Conservation (phyloP, 2,888 invertebrate species). For the Plagodis pulveraria region DNA sequence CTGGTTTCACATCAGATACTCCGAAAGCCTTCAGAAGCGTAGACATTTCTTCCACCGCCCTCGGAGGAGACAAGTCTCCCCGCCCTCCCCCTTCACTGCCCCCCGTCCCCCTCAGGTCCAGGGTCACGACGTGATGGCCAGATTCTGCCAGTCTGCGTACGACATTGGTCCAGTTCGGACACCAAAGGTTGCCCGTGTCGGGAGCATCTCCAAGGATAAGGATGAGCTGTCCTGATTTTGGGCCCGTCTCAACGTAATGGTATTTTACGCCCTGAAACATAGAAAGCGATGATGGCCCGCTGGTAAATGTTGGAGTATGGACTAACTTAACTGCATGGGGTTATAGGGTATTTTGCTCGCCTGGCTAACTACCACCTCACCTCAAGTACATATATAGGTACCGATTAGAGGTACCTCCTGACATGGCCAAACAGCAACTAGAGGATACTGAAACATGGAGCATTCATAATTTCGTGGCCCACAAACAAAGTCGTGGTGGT, state of each 20-base stretch:
- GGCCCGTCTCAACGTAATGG: conserved; percentile 77
- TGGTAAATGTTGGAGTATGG: not conserved
- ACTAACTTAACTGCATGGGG: too few species aligned
- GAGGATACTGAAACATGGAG: too few species aligned
- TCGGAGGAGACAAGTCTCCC: conserved; percentile 66
- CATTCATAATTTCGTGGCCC: too few species aligned
- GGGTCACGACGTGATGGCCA: conserved; percentile 67
- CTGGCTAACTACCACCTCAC: too few species aligned
- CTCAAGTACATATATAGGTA: too few species aligned
- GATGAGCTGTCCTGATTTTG: conserved; percentile 62
- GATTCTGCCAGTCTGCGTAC: conserved; percentile 62
- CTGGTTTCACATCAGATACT: conserved; percentile 62
- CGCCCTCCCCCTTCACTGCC: conserved; percentile 72
- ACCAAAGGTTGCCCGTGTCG: conserved; percentile 65
- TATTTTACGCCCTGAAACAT: conserved; percentile 74
- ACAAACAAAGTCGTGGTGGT: too few species aligned
- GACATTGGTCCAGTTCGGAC: conserved; percentile 65
- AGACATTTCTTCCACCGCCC: conserved; percentile 67
- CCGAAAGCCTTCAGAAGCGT: conserved; percentile 67
- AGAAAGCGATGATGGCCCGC: conserved; percentile 6
- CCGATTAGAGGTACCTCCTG: too few species aligned
- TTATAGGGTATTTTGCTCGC: too few species aligned
- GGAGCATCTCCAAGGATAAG: conserved; percentile 76
- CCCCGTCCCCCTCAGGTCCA: conserved; percentile 75
- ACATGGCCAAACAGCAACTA: too few species aligned